phyloP scores from a whole-genome alignment of 2,113 vertebrate genomes.

The Phalacrocorax aristotelis region DNA sequence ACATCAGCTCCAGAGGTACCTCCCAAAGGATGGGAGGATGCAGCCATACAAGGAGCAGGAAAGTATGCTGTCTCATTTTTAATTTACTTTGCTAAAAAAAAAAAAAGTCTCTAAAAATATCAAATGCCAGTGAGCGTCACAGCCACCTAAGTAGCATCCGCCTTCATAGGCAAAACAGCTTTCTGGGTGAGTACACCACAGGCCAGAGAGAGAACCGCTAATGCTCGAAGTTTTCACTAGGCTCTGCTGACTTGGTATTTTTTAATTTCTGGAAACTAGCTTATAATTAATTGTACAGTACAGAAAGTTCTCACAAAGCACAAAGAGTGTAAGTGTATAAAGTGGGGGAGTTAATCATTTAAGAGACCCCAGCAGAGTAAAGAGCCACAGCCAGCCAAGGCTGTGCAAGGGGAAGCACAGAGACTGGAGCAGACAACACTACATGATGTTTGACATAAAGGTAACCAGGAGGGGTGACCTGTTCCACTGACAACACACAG shows the following conservation, averaged over 20 bases:
- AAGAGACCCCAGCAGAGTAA: not conserved
- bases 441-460: not conserved
- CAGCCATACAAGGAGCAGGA: constrained; percentile 52
- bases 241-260: not conserved
- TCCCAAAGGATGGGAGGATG: constrained; percentile 14
- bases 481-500: not conserved
- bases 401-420: not conserved
- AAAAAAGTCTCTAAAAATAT: constrained; percentile 41
- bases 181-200: not conserved
- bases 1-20: not conserved
- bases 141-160: not conserved
- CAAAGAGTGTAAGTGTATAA: not conserved
- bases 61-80: constrained; percentile 18
- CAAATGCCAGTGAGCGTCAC: not conserved
- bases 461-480: not conserved
- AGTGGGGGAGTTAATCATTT: constrained; percentile 43
- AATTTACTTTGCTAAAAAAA: constrained; percentile 37
- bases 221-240: not conserved
- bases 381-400: not conserved
- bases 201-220: not conserved
- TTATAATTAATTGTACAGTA: constrained; percentile 50
- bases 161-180: not conserved
- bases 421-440: not conserved
- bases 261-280: constrained; percentile 15
- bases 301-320: constrained; percentile 14